Base-by-base conservation (phyloP, 2,113 vertebrate genomes). In the Xiphias gladius region DNA sequence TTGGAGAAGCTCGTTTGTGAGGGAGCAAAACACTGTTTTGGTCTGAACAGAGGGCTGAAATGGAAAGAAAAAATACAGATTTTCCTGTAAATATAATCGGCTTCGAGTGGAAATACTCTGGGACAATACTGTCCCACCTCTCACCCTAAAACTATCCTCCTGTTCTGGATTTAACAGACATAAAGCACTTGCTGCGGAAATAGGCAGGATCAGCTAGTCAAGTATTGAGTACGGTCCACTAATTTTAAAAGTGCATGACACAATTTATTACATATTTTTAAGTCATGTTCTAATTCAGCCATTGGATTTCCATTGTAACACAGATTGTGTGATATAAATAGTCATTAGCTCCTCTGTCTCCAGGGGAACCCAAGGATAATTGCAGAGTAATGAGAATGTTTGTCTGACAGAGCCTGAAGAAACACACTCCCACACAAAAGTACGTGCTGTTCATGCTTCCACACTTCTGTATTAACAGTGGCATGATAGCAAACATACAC, bases 341-440 rank as follows among this genome's bases (percentile, higher is more conserved):
- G 52, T 48, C 67, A 73, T 73, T 73, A 77, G 20, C 50, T 75
- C 6, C 32, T 75, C 41, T 52, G 48, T 86, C 84, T 74, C 75
- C 50, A 22, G 20, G 76, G 68, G 58, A 48, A 79, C 78, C 68
- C 62, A 65, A 13, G 17, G 74, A 57, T 79, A 86, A 81, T 80
- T 61, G 54, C 43, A 62, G 73, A 55, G 73, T 67, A 80, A 75
- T 68, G 76, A 75, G 72, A 30, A 17, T n/a, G 80, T 63, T 64
- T 54, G 69, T 68, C 30, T 83, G 61, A 48, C 52, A 59, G 74
- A 39, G 61, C 52, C 43, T 43, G 69, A 74, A 43, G 63, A 46
- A 52, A 54, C 41, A 65, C 58, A 50, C 41, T 8, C 72, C 58
- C 24, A 65, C 72, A 52, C 58, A 20, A 6, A 22, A 55, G 22